phyloP scores from a whole-genome alignment of 2,113 vertebrate species.

The Scortum barcoo region DNA sequence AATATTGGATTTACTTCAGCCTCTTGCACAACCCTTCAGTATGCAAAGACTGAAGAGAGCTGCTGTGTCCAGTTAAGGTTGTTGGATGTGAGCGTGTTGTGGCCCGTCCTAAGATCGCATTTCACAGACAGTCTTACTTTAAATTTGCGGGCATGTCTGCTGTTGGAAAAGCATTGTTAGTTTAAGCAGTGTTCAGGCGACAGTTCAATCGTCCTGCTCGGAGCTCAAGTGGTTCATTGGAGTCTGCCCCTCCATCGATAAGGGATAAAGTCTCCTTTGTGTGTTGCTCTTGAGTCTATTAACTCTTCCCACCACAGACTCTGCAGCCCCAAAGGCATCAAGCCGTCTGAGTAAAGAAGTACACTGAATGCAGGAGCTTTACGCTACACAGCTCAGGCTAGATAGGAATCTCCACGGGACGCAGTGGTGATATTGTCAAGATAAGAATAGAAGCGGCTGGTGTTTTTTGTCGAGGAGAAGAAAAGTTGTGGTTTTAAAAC shows the following conservation, averaged over 20 bases:
- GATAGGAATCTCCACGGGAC: slow-evolving; percentile 31
- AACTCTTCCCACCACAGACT: neutral
- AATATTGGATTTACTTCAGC: too few relatives aligned
- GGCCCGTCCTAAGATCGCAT: neutral
- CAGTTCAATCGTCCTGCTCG: neutral
- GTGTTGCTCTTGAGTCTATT: slow-evolving; percentile 26
- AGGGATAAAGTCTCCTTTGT: slow-evolving; percentile 47
- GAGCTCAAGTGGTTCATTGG: neutral
- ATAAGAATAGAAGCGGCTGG: neutral
- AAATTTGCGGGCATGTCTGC: neutral
- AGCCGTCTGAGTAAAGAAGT: slow-evolving; percentile 33
- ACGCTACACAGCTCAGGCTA: neutral
- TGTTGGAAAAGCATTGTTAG: neutral
- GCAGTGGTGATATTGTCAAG: slow-evolving; percentile 20
- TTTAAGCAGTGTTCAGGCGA: slow-evolving; percentile 5
- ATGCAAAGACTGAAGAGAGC: neutral
- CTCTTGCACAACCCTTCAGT: too few relatives aligned
- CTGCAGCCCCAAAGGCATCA: slow-evolving; percentile 24
- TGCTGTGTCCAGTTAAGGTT: neutral
- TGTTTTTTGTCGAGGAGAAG: slow-evolving; percentile 16
- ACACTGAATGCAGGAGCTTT: slow-evolving; percentile 41
- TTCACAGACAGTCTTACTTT: neutral
- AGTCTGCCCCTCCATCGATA: slow-evolving; percentile 30
- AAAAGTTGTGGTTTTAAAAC: slow-evolving; percentile 25
- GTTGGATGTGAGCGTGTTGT: neutral